Evolutionary conservation across 1,140 invertebrate species (phyloP).

Genomic region (Tribolium castaneum): DNA sequence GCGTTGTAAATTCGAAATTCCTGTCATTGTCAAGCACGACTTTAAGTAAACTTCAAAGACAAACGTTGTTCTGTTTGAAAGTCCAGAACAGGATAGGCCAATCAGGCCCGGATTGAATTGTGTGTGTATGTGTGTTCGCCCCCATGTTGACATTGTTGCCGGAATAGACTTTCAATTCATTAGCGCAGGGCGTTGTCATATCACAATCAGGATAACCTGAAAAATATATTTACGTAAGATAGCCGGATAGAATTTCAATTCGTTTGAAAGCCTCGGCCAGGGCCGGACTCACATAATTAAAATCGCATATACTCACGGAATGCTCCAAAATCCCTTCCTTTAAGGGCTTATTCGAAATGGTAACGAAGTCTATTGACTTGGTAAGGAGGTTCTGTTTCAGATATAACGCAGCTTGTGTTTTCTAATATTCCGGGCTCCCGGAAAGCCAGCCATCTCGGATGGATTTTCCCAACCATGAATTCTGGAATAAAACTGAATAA

Average conservation of each 20-base stretch:
- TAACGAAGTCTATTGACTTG: constrained; percentile 52
- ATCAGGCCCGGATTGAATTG: constrained; percentile 61
- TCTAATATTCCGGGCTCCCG: constrained; percentile 51
- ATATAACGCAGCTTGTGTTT: constrained; percentile 37
- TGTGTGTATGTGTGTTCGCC: constrained; percentile 49
- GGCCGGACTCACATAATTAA: constrained; percentile 12
- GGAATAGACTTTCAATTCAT: constrained; percentile 63
- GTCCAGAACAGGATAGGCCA: constrained; percentile 55
- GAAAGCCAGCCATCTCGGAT: constrained; percentile 49
- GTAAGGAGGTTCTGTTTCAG: constrained; percentile 47
- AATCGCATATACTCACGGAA: constrained; percentile 17
- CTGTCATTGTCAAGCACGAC: constrained; percentile 54
- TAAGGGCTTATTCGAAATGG: constrained; percentile 23
- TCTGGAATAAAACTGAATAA: constrained; percentile 53
- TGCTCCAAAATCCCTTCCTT: constrained; percentile 3
- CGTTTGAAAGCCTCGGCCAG: constrained; percentile 45
- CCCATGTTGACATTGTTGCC: constrained; percentile 62
- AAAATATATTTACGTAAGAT: constrained; percentile 57
- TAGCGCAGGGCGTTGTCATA: constrained; percentile 53
- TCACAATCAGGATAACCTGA: constrained; percentile 56
- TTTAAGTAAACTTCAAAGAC: constrained; percentile 61
- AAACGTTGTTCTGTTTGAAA: constrained; percentile 54
- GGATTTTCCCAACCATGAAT: constrained; percentile 53
- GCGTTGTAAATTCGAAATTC: constrained; percentile 58
- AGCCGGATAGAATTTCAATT: constrained; percentile 56